phyloP scores from a whole-genome alignment of 2,113 vertebrate species.

The Cairina moschata region DNA sequence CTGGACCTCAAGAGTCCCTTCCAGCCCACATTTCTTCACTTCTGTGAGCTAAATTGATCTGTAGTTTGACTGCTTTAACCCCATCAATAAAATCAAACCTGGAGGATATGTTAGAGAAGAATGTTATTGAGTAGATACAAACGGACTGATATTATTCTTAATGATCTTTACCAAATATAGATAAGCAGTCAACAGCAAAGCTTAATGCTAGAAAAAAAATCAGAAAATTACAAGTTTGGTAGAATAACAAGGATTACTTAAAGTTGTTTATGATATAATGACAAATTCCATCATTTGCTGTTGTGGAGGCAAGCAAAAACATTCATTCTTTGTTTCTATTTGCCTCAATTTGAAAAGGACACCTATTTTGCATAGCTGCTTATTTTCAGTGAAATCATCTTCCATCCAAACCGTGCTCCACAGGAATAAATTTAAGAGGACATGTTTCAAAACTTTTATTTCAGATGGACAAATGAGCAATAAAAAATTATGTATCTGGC shows the following conservation, averaged over 20 bases:
- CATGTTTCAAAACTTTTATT: neutral
- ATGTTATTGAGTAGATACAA: neutral
- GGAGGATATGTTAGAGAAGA: neutral
- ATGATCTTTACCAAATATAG: neutral
- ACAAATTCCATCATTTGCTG: neutral
- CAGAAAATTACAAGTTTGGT: neutral
- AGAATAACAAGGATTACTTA: neutral
- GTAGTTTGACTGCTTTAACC: neutral
- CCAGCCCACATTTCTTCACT: neutral
- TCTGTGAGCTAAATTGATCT: neutral
- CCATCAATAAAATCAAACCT: neutral
- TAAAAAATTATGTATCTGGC: neutral
- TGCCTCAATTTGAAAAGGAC: neutral
- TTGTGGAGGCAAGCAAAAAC: neutral
- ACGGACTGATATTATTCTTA: neutral
- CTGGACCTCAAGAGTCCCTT: neutral
- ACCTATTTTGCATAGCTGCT: neutral
- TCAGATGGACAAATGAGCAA: neutral
- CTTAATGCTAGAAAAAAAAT: neutral
- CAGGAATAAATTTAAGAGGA: neutral
- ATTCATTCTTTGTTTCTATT: neutral
- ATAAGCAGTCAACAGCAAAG: neutral
- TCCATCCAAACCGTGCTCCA: neutral
- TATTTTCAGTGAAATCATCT: neutral
- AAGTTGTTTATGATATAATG: neutral